Evolutionary conservation across 2,888 invertebrate species (phyloP).

Genomic region (Hydraecia micacea): DNA sequence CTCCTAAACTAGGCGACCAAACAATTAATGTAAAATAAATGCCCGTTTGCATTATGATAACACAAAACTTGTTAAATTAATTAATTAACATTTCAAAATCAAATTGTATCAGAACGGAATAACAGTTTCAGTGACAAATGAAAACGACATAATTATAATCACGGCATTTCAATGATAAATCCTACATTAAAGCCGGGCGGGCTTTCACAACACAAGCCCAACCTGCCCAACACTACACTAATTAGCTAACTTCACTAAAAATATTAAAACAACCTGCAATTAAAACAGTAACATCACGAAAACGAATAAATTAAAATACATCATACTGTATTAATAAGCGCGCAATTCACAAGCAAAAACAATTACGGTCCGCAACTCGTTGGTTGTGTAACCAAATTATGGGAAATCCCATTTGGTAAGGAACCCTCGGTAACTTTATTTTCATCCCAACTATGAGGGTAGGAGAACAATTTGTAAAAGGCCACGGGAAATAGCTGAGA

Average conservation of each 20-base stretch:
- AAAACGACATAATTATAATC: slow-evolving; percentile 41
- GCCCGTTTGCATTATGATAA: slow-evolving; percentile 24
- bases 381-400: slow-evolving; percentile 86
- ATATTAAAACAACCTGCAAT: slow-evolving; percentile 60
- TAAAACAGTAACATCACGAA: slow-evolving; percentile 64
- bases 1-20: slow-evolving; percentile 8
- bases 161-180: slow-evolving; percentile 51
- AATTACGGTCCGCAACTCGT: slow-evolving; percentile 80
- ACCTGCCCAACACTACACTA: slow-evolving; percentile 55
- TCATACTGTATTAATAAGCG: slow-evolving; percentile 67
- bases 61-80: slow-evolving; percentile 28
- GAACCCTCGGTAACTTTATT: slow-evolving; percentile 85
- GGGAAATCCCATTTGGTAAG: slow-evolving; percentile 85
- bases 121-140: slow-evolving; percentile 50
- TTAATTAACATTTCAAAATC: slow-evolving; percentile 53
- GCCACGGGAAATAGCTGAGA: slow-evolving; percentile 83
- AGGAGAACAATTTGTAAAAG: slow-evolving; percentile 86
- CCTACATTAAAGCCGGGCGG: slow-evolving; percentile 29
- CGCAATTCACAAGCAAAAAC: slow-evolving; percentile 76
- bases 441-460: slow-evolving; percentile 82
- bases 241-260: slow-evolving; percentile 75
- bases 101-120: slow-evolving; percentile 40
- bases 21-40: not conserved
- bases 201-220: slow-evolving; percentile 29
- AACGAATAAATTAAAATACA: slow-evolving; percentile 64